phyloP scores from a whole-genome alignment of 2,888 invertebrate species.

The Euplagia quadripunctaria region DNA sequence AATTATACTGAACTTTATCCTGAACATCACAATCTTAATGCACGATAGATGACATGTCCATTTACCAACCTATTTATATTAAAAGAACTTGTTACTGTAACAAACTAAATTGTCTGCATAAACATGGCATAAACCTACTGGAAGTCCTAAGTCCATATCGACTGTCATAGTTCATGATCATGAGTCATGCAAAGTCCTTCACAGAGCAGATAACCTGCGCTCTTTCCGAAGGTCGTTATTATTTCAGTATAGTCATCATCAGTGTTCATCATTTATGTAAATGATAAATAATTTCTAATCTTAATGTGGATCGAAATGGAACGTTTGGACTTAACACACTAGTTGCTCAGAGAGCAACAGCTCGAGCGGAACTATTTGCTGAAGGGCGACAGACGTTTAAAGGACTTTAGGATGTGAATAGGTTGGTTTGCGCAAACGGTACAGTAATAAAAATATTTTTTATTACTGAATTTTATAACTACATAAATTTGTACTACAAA shows the following conservation, averaged over 20 bases:
- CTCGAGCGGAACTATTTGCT: not conserved
- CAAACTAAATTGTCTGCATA: too few relatives aligned
- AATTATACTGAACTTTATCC: not conserved
- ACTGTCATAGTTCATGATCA: not conserved
- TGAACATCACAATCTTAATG: not conserved
- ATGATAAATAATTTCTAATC: too few relatives aligned
- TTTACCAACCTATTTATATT: too few relatives aligned
- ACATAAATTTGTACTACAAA: conserved; percentile 4
- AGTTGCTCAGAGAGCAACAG: not conserved
- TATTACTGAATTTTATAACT: conserved; percentile 8
- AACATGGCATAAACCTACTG: not conserved
- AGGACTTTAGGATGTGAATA: not conserved
- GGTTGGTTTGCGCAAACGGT: not conserved
- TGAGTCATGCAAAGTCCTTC: not conserved
- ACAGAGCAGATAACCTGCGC: not conserved
- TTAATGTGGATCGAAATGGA: too few relatives aligned
- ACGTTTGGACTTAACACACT: too few relatives aligned
- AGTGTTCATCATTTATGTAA: too few relatives aligned
- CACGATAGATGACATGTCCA: too few relatives aligned
- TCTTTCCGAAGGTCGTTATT: not conserved
- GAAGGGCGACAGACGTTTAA: not conserved
- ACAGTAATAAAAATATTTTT: not conserved
- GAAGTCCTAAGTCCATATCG: not conserved
- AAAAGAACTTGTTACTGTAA: too few relatives aligned
- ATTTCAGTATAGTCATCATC: not conserved